Percentiles rank a stretch among this genome's conserved stretches.
These are phyloP conservation scores for Balearica regulorum DNA, from an alignment of 2,797 vertebrate species.

Conservation along the genomic window DNA sequence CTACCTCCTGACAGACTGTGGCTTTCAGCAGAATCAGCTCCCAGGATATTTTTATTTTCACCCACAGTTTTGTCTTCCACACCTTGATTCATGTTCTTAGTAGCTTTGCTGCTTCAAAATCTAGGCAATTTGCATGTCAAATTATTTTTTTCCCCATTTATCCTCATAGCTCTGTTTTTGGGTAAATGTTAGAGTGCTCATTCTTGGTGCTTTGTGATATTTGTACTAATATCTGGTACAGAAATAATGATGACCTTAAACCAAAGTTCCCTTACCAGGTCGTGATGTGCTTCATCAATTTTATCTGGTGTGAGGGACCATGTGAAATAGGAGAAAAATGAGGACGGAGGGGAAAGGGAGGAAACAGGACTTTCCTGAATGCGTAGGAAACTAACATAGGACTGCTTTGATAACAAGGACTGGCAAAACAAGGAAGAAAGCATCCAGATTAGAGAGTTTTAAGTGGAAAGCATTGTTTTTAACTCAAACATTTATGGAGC, in stretches of 20 bases:
- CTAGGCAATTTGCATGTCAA: neutral
- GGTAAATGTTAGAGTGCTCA: neutral
- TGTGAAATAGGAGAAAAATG: neutral
- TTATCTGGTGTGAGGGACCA: neutral
- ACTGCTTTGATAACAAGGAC: neutral
- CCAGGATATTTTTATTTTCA: neutral
- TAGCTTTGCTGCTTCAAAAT: neutral
- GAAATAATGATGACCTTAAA: neutral
- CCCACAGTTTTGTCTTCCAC: neutral
- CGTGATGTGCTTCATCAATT: neutral
- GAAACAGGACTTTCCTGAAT: neutral
- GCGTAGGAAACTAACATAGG: neutral
- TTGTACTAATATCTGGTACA: neutral
- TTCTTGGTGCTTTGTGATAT: neutral
- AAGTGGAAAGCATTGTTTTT: neutral
- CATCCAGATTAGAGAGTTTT: neutral
- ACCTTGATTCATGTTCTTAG: neutral
- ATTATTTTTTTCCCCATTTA: neutral
- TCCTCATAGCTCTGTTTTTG: neutral
- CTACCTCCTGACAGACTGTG: neutral
- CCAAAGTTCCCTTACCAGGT: neutral
- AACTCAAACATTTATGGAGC: neutral
- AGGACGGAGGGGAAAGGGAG: neutral
- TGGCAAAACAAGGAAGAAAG: neutral
- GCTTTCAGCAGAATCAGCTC: neutral